A percentile compares a stretch with the other conserved stretches of the same genome.
phyloP scores from a whole-genome alignment of 2,888 invertebrate genomes.

The Lochmaea crataegi region DNA sequence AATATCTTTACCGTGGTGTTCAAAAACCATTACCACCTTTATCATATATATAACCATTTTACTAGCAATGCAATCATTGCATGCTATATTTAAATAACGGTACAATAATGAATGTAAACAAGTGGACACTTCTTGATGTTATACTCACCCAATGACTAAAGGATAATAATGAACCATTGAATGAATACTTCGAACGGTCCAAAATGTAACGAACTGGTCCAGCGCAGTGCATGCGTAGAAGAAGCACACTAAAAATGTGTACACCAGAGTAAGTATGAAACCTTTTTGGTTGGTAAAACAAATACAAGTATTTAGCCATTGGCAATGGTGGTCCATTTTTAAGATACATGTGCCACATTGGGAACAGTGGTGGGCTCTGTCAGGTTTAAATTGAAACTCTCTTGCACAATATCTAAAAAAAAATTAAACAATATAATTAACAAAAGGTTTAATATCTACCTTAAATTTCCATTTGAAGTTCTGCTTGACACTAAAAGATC shows the following conservation, averaged over 20 bases:
- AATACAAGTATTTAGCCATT: constrained; percentile 57
- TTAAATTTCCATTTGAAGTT: constrained; percentile 17
- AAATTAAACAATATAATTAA: neutral
- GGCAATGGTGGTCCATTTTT: constrained; percentile 60
- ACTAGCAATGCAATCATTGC: neutral
- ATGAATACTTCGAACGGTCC: neutral
- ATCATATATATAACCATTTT: neutral
- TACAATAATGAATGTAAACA: neutral
- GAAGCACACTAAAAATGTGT: constrained; percentile 45
- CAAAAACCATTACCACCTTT: no score
- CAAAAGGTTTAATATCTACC: neutral
- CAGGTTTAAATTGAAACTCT: constrained; percentile 57
- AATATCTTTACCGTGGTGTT: no score
- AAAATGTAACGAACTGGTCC: constrained; percentile 6
- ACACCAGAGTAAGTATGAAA: constrained; percentile 53
- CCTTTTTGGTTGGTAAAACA: constrained; percentile 56
- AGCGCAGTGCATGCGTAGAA: constrained; percentile 42
- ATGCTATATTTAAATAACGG: no score
- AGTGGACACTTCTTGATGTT: neutral
- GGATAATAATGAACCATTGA: neutral
- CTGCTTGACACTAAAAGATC: constrained; percentile 8
- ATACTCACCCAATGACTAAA: constrained; percentile 17
- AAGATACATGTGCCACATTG: constrained; percentile 54
- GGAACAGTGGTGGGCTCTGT: constrained; percentile 58
- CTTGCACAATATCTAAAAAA: constrained; percentile 52